Evolutionary conservation across 23 tunicate genomes (phyloP).

Genomic region (Trididemnum miniatum): DNA sequence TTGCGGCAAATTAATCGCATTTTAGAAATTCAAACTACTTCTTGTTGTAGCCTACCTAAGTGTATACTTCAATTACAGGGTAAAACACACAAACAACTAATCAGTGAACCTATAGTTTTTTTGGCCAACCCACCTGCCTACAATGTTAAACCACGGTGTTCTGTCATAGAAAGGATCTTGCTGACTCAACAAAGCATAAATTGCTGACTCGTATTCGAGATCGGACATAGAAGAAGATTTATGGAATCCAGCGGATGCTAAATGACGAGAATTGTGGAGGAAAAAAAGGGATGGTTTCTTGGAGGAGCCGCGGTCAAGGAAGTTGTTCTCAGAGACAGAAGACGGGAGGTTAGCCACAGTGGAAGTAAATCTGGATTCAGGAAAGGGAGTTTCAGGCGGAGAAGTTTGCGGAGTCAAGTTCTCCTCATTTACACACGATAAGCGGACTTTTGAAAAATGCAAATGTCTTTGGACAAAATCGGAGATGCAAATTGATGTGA

Average conservation of each 20-base stretch:
- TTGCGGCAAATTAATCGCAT: too few species aligned
- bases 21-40: too few species aligned
- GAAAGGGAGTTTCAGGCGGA: constrained; percentile 42
- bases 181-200: constrained; percentile 89
- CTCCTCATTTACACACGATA: constrained; percentile 63
- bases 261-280: neutral
- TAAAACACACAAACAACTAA: too few species aligned
- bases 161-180: constrained; percentile 94
- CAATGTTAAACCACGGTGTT: constrained; percentile 86
- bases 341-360: constrained; percentile 24
- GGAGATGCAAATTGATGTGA: too few species aligned
- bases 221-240: constrained; percentile 87
- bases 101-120: too few species aligned
- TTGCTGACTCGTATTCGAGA: constrained; percentile 88
- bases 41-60: too few species aligned
- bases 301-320: constrained; percentile 23
- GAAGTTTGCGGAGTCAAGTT: constrained; percentile 57
- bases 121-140: constrained; percentile 92
- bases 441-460: constrained; percentile 34
- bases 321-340: constrained; percentile 59
- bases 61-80: too few species aligned
- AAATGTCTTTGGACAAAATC: neutral
- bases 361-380: constrained; percentile 52
- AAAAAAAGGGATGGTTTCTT: constrained; percentile 19
- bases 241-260: constrained; percentile 4